Base-by-base conservation (phyloP, 1,140 invertebrate genomes). In the Dinothrombium tinctorium region DNA sequence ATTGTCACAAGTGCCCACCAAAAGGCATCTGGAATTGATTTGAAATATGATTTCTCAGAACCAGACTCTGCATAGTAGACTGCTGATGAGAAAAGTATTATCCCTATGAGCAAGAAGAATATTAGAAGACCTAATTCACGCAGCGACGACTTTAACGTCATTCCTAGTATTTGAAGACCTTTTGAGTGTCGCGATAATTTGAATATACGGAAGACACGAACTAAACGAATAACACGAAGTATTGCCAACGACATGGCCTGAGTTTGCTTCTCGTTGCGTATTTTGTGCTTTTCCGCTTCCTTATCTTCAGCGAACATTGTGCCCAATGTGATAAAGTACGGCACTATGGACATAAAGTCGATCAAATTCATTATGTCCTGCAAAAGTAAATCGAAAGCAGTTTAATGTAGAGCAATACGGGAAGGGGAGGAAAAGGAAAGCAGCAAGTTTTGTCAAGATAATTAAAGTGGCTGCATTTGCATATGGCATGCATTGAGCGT, bases 1-100 rank as follows among this genome's bases (percentile, higher is more conserved):
- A 95, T 95, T 63, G 89, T 95, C 62, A 95, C 89, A 60, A 96
- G 84, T 59, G 80, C 81, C 86, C 87, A 96, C 90, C 89, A 95
- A 72, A 95, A 95, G 60, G 84, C 81, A 60, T 83, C 79, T 54
- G 87, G 87, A 65, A 94, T 94, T 60, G 24, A 64, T 62, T 82
- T 87, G 71, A 94, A 94, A 72, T 87, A 84, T 51, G 86, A 83
- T 65, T 79, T 74, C 61, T 83, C 77, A 57, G 79, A 74, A 63
- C 86, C 84, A 59, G 86, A 86, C 68, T 96, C 89, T 49, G 89
- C 89, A 69, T 94, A 95, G 68, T 92, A 96, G 53, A 94, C 86
- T 53, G 86, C 83, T 64, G 80, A 87, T 53, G 84, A 89, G 71
- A 95, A 96, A 58, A 96, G 74, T 57, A 95, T 81, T 61, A 95